Percentiles rank a stretch among this genome's conserved stretches.
Evolutionary conservation across 2,888 invertebrate species (phyloP).

Genomic region (Strigamia transsilvanica): DNA sequence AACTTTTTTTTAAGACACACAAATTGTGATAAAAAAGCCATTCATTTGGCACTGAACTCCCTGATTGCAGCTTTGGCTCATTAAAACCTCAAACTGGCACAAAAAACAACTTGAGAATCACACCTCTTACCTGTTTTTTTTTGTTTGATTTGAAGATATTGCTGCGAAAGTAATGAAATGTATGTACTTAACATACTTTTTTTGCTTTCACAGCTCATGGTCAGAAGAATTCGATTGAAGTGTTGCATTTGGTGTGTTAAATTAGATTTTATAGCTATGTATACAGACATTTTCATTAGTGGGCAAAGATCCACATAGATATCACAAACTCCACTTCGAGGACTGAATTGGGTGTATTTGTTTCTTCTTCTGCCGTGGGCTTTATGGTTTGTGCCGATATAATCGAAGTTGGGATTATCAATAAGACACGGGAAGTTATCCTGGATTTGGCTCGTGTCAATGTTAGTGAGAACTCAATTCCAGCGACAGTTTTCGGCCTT

Average conservation of each 20-base stretch:
- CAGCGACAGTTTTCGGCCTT: background rate
- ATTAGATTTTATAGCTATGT: background rate
- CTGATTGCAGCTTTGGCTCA: background rate
- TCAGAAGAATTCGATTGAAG: background rate
- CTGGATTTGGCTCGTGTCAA: background rate
- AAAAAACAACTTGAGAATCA: background rate
- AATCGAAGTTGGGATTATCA: background rate
- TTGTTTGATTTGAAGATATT: background rate
- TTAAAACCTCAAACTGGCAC: background rate
- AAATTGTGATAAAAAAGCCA: conserved; percentile 35
- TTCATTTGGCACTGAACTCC: conserved; percentile 4
- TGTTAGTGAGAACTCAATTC: background rate
- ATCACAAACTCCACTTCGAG: background rate
- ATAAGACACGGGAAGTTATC: background rate
- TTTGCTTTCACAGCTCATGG: background rate
- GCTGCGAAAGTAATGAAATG: conserved; percentile 9
- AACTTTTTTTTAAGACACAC: background rate
- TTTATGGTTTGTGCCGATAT: background rate
- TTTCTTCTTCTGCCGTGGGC: background rate
- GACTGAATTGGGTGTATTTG: background rate
- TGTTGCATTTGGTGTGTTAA: background rate
- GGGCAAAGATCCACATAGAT: background rate
- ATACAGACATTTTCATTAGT: background rate
- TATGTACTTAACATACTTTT: background rate
- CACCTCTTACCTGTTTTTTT: background rate